Percentiles rank a stretch among this genome's conserved stretches.
phyloP scores from a whole-genome alignment of 37 sponge, comb jelly and placozoan species.

The Hexactinellida sp. region DNA sequence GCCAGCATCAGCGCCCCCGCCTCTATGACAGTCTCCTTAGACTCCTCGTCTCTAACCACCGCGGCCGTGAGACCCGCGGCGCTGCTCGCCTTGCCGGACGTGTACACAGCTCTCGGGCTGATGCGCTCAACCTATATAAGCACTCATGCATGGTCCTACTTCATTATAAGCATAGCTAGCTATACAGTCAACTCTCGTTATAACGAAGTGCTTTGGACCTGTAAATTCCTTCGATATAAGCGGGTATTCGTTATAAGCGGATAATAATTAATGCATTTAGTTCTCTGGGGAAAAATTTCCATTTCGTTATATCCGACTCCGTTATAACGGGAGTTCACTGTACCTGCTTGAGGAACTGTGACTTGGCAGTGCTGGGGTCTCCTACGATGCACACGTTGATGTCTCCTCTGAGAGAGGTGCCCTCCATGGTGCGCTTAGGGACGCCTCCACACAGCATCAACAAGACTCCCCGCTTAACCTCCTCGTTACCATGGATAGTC shows the following conservation, averaged over 20 bases:
- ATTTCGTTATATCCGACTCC: neutral
- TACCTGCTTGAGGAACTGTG: constrained; percentile 89
- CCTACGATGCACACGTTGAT: constrained; percentile 98
- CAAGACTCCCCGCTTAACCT: constrained; percentile 89
- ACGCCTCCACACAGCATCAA: constrained; percentile 99
- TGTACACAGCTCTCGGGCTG: constrained; percentile 93
- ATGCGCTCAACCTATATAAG: constrained; percentile 75
- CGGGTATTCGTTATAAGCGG: neutral
- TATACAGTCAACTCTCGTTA: neutral
- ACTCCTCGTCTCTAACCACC: constrained; percentile 93
- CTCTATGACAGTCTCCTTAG: constrained; percentile 94
- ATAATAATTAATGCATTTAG: too few relatives aligned
- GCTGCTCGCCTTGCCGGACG: constrained; percentile 86
- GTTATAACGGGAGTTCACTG: neutral
- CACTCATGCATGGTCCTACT: neutral
- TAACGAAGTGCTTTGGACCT: neutral
- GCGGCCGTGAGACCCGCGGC: constrained; percentile 99
- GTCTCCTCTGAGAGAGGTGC: constrained; percentile 90
- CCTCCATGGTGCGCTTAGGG: constrained; percentile 82
- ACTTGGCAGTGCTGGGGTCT: constrained; percentile 97
- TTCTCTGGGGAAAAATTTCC: too few relatives aligned
- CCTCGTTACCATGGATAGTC: constrained; percentile 97
- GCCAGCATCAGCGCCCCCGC: constrained; percentile 99
- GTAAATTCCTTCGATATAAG: neutral
- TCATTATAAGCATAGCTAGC: neutral